Evolutionary conservation across 2,113 vertebrate genomes (phyloP), one percentile per base, ranked within the genome.

Genomic region (Cathartes aura): DNA sequence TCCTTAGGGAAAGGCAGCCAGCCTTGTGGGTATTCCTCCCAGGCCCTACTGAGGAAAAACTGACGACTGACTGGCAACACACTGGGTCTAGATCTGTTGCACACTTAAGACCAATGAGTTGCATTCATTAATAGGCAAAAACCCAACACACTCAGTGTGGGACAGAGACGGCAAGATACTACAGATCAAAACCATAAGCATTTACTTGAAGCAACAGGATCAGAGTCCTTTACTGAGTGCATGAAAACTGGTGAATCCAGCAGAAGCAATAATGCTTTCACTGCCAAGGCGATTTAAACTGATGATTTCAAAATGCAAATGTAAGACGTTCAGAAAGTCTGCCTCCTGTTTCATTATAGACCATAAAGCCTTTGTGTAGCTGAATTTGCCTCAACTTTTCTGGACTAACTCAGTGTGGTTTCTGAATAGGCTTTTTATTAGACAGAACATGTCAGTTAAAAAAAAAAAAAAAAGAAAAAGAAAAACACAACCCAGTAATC

Each of bases 371-470:
- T 73, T 73, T 76, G 27, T 58, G 53, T 4, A 53, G 42, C 15
- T 62, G 70, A 42, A 16, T 74, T 93, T 87, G 59, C 27, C 42
- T 89, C 59, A 66, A 0, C 40, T 59, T 78, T 74, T n/a, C 38
- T 75, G n/a, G 40, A 40, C 42, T 53, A 68, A 90, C 24, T 45
- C 55, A 3, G 40, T 9, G 55, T 3, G 4, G 50, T 50, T 95
- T 70, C 75, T 92, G 91, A 91, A 89, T 18, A 50, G 75, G 40
- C 42, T 91, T 97, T 91, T 81, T 67, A 55, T 87, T 53, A 87
- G 45, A 70, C 32, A n/a, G 40, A 62, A 40, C 8, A 23, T n/a
- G 53, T 58, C 86, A 76, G 30, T 80, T 86, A 22, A 53, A 70
- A 32, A 70, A 64, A 80, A 48, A 38, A 45, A 42, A 40, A 26